A percentile compares a stretch with the other conserved stretches of the same genome.
phyloP scores from a whole-genome alignment of 1,140 invertebrate genomes.

The Adelges cooleyi region DNA sequence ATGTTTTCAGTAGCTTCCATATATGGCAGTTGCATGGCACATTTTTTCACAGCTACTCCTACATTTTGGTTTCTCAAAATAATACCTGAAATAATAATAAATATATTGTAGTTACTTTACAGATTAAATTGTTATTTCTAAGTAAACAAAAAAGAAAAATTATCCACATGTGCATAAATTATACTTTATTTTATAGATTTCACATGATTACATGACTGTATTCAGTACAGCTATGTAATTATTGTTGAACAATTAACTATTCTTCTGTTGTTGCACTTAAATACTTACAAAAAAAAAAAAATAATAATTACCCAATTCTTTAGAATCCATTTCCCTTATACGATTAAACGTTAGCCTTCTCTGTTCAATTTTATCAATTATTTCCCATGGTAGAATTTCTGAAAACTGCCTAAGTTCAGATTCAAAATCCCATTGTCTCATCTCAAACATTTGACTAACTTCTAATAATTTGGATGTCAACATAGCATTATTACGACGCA shows the following conservation, averaged over 20 bases:
- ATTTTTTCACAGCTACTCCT: constrained; percentile 67
- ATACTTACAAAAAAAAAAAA: constrained; percentile 17
- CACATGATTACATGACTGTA: too few relatives aligned
- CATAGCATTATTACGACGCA: constrained; percentile 78
- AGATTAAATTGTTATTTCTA: too few relatives aligned
- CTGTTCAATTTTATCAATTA: constrained; percentile 71
- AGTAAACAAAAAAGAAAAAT: too few relatives aligned
- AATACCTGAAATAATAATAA: constrained; percentile 40
- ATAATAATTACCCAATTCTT: constrained; percentile 59
- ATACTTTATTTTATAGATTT: too few relatives aligned
- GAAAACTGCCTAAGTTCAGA: constrained; percentile 67
- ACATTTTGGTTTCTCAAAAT: constrained; percentile 65
- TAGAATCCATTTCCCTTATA: constrained; percentile 72
- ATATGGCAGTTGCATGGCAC: constrained; percentile 70
- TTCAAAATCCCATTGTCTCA: constrained; percentile 77
- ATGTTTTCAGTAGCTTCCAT: constrained; percentile 71
- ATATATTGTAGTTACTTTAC: background rate
- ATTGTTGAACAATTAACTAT: background rate
- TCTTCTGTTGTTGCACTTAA: background rate
- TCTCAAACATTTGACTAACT: constrained; percentile 82
- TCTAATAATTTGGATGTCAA: constrained; percentile 69
- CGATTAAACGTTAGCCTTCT: constrained; percentile 59
- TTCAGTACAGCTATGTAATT: background rate
- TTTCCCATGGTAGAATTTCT: constrained; percentile 54
- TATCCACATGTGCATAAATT: too few relatives aligned